Percentiles rank a stretch among this genome's conserved stretches.
Conservation (phyloP, 2,888 invertebrate species). For the Temnothorax rugatulus region DNA sequence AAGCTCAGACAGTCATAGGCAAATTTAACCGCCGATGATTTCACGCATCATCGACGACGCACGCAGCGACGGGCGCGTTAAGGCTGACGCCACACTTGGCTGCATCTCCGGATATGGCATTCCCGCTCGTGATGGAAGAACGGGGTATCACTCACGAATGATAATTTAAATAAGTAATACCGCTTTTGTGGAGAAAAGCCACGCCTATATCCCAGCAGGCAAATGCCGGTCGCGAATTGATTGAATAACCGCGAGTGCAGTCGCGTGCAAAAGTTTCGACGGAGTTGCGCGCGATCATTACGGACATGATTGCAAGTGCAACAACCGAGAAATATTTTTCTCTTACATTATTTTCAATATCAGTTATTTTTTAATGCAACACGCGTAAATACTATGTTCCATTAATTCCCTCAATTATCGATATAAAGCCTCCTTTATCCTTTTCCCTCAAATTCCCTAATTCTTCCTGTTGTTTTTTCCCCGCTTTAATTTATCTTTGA, state of each 20-base stretch:
- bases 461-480: neutral
- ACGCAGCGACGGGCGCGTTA: slow-evolving; percentile 31
- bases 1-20: slow-evolving; percentile 28
- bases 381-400: neutral
- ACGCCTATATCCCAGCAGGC: slow-evolving; percentile 40
- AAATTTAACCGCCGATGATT: slow-evolving; percentile 43
- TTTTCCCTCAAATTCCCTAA: neutral
- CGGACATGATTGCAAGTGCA: neutral
- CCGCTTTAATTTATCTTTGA: neutral
- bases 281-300: slow-evolving; percentile 5
- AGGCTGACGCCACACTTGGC: slow-evolving; percentile 57
- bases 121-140: slow-evolving; percentile 30
- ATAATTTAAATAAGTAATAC: slow-evolving; percentile 60
- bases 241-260: slow-evolving; percentile 25
- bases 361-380: neutral
- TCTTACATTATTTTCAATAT: neutral
- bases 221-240: slow-evolving; percentile 28
- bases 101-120: slow-evolving; percentile 46
- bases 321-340: neutral
- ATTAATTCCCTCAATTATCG: neutral
- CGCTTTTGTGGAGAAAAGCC: slow-evolving; percentile 44
- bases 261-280: slow-evolving; percentile 24
- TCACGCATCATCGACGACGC: slow-evolving; percentile 47
- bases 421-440: neutral
- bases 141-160: slow-evolving; percentile 50